Evolutionary conservation across 2,113 vertebrate species (phyloP), one percentile per base, ranked within the genome.

Genomic region (Patagioenas fasciata): DNA sequence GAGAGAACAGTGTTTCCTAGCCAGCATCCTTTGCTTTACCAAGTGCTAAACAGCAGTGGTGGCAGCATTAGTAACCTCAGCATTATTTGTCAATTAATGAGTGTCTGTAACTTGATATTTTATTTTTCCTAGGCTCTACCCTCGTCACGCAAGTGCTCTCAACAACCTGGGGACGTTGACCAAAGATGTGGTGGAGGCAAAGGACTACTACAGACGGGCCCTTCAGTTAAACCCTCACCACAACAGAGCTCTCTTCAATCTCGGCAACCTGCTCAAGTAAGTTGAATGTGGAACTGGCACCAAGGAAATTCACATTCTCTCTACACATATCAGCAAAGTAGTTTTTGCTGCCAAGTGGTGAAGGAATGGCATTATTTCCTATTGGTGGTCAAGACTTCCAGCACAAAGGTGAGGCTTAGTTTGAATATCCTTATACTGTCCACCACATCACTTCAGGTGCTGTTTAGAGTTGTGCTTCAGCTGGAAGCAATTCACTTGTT

Each of bases 151-250:
- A 95, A 99, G 99, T 60, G 99, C 99, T 75, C 98, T 99, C 96
- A 99, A 99, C 97, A 99, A 99, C 94, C 88, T 99, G 32, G 99
- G 99, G 60, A 99, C 99, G 0, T 93, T 99, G 97, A 99, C 99
- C 13, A 98, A 95, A 95, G 97, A 98, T 2, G 88, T 97, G 1
- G 97, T 98, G 48, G 98, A 99, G 91, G 99, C 99, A 2, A 98
- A 99, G 96, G 89, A 96, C 53, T 99, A 99, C 97, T 99, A 99
- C 97, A 98, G 98, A 93, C 98, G 93, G 80, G 99, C 99, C 4
- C 98, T 99, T 66, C 98, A 98, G 88, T 98, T 98, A 83, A 99
- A 99, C 71, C 99, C 99, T 1, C 99, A 99, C 75, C 99, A 99
- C 93, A 99, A 99, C 94, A 96, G 99, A 38, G 99, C 99, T 9